A percentile compares a stretch with the other conserved stretches of the same genome.
phyloP scores from a whole-genome alignment of 2,797 vertebrate genomes.

The Sciurus vulgaris region DNA sequence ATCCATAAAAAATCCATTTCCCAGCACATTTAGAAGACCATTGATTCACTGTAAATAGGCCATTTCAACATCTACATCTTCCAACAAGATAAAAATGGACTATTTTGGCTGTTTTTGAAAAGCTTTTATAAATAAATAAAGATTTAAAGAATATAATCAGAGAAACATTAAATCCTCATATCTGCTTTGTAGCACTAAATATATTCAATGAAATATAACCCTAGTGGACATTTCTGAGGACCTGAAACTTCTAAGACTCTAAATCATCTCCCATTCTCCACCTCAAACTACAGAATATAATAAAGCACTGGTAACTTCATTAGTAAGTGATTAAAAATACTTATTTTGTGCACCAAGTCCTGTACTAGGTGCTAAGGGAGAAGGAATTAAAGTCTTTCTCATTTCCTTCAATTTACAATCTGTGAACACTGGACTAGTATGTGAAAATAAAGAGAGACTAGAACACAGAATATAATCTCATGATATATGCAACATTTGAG shows the following conservation, averaged over 20 bases:
- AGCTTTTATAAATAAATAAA: constrained; percentile 33
- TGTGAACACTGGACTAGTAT: neutral
- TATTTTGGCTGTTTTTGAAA: constrained; percentile 63
- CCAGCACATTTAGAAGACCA: constrained; percentile 38
- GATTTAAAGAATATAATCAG: constrained; percentile 57
- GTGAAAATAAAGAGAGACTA: neutral
- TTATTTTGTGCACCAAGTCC: neutral
- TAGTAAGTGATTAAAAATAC: constrained; percentile 39
- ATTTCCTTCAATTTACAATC: neutral
- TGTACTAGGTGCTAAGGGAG: constrained; percentile 5
- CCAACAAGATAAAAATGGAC: constrained; percentile 68
- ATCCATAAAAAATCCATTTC: constrained; percentile 64
- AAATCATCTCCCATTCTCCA: neutral
- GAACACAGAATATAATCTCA: neutral
- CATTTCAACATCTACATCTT: constrained; percentile 72
- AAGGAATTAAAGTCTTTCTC: neutral
- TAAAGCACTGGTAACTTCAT: neutral
- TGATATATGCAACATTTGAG: constrained; percentile 8
- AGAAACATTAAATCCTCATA: constrained; percentile 45
- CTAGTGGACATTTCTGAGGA: neutral
- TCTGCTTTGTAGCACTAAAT: neutral
- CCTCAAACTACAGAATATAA: neutral
- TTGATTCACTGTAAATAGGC: constrained; percentile 63
- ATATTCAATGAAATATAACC: constrained; percentile 48
- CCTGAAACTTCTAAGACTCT: neutral